phyloP scores from a whole-genome alignment of 2,797 vertebrate genomes.

The Poeciliopsis presidionis region DNA sequence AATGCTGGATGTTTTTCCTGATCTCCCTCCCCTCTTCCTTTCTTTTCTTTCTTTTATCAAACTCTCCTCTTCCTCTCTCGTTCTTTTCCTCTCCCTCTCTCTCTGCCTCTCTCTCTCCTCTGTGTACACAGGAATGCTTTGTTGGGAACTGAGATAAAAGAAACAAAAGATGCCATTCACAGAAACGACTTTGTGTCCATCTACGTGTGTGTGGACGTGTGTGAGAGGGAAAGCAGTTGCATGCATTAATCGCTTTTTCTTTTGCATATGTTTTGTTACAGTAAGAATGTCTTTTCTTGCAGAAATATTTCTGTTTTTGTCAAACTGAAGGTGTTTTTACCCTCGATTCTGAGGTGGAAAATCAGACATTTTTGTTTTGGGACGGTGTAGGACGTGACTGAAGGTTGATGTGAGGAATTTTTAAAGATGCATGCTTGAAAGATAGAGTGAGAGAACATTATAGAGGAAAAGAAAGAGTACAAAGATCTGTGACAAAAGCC shows the following conservation, averaged over 20 bases:
- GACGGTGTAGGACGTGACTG: not conserved
- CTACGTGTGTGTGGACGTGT: conserved; percentile 48
- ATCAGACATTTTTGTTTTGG: not conserved
- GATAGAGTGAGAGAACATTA: conserved; percentile 32
- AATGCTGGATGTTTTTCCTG: conserved; percentile 52
- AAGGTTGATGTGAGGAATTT: not conserved
- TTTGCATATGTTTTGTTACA: conserved; percentile 23
- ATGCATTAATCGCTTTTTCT: conserved; percentile 20
- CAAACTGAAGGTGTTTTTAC: not conserved
- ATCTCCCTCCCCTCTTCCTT: conserved; percentile 28
- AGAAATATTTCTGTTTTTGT: not conserved
- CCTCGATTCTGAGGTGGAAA: not conserved
- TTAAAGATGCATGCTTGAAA: conserved; percentile 3
- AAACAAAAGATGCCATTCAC: conserved; percentile 81
- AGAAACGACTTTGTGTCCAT: conserved; percentile 73
- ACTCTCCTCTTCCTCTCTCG: conserved; percentile 26
- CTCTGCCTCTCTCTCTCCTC: conserved; percentile 48
- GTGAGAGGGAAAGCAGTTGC: conserved; percentile 48
- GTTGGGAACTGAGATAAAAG: conserved; percentile 77
- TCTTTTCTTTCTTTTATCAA: not conserved
- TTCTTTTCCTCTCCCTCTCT: conserved; percentile 43
- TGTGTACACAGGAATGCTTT: conserved; percentile 81
- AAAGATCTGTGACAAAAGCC: conserved; percentile 73
- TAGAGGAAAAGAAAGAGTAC: conserved; percentile 22
- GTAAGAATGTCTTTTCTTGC: conserved; percentile 5